These are phyloP conservation scores for Rhizoglyphus robini DNA, from an alignment of 1,140 invertebrate species.

Conservation along the genomic window DNA sequence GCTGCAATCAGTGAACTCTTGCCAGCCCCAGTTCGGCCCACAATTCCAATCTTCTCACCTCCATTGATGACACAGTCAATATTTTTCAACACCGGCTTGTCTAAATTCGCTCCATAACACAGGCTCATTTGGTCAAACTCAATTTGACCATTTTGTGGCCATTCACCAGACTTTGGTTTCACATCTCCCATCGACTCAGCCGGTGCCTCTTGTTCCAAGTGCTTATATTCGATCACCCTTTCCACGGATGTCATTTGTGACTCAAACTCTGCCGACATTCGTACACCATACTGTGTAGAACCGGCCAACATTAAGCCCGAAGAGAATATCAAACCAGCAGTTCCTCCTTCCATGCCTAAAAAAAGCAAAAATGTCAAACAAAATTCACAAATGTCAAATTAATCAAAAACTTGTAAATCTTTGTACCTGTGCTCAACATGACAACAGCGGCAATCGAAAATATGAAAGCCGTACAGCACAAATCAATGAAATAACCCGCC, in stretches of 20 bases:
- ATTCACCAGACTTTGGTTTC: no score
- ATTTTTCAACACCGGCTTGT: constrained; percentile 46
- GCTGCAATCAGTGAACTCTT: constrained; percentile 34
- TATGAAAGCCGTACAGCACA: constrained; percentile 54
- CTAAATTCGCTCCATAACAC: constrained; percentile 48
- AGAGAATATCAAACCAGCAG: constrained; percentile 13
- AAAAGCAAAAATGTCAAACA: no score
- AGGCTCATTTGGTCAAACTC: constrained; percentile 68
- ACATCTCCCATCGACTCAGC: no score
- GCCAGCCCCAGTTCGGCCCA: constrained; percentile 37
- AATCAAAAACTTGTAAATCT: no score
- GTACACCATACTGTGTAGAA: constrained; percentile 44
- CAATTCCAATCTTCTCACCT: constrained; percentile 32
- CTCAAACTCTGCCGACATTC: no score
- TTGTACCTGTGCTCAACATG: constrained; percentile 13
- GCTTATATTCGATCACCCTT: constrained; percentile 47
- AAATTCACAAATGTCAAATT: no score
- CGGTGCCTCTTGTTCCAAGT: constrained; percentile 30
- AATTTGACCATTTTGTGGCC: constrained; percentile 60
- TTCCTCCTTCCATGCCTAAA: constrained; percentile 3
- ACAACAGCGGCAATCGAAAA: constrained; percentile 40
- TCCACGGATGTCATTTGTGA: no score
- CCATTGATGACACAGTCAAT: constrained; percentile 41
- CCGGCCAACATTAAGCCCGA: constrained; percentile 13
- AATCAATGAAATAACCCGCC: constrained; percentile 65